phyloP scores from a whole-genome alignment of 2,888 invertebrate genomes.

The Orgyia antiqua region DNA sequence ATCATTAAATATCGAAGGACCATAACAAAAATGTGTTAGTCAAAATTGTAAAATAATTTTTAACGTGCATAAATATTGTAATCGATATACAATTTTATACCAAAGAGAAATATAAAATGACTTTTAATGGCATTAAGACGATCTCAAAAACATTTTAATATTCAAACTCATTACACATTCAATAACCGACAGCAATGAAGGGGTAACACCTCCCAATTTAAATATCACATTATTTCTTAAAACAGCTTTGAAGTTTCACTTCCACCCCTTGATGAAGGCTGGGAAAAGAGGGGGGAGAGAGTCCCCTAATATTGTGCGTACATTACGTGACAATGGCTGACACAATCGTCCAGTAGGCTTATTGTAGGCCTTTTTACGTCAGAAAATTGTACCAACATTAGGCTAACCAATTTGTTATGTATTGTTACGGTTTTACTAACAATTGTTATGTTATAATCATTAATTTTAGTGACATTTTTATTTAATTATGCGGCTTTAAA shows the following conservation, averaged over 20 bases:
- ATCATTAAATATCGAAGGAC: too few relatives aligned
- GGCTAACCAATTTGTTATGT: conserved; percentile 22
- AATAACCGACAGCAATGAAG: conserved; percentile 2
- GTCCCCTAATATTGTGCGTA: conserved; percentile 19
- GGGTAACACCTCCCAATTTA: conserved; percentile 5
- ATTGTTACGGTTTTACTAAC: neutral
- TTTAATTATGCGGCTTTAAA: too few relatives aligned
- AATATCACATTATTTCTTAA: conserved; percentile 10
- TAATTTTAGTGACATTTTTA: too few relatives aligned
- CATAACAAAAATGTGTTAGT: too few relatives aligned
- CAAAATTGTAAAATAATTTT: too few relatives aligned
- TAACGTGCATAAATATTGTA: too few relatives aligned
- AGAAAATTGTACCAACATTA: conserved; percentile 21
- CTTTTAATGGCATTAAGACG: neutral
- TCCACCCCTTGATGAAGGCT: neutral
- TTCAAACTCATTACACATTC: conserved; percentile 5
- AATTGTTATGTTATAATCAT: neutral
- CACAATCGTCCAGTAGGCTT: conserved; percentile 17
- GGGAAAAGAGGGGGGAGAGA: neutral
- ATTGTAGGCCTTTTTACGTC: conserved; percentile 21
- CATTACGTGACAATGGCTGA: conserved; percentile 26
- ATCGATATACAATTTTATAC: neutral
- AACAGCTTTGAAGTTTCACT: conserved; percentile 6
- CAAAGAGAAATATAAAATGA: conserved; percentile 2
- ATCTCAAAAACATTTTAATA: conserved; percentile 5